Base-by-base conservation (phyloP, 1,140 invertebrate species). In the Diachasmimorpha longicaudata region DNA sequence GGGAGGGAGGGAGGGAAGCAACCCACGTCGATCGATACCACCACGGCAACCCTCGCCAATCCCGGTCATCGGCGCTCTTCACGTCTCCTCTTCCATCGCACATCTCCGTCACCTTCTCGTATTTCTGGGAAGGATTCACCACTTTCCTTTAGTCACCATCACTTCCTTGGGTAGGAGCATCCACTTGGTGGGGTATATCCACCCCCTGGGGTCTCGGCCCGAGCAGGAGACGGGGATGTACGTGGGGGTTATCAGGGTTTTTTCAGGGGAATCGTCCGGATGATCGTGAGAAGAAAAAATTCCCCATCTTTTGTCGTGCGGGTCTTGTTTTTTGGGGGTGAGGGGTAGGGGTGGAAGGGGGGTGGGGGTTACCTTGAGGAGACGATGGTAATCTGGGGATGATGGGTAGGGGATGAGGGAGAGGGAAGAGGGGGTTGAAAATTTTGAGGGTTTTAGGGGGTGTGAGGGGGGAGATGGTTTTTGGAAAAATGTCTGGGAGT, bases 21-120 rank as follows among this genome's bases (percentile, higher is more conserved):
- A 80, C 84, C 81, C 81, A 77, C 79, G 80, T 75, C 79, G 86
- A 85, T 88, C 86, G 86, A 88, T 88, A 88, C 84, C 85, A 83
- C 85, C 85, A 86, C 86, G 82, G 86, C 85, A 88, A 87, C 86
- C 86, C 86, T 85, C 83, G 84, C 36, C 69, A 76, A 76, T 70
- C 74, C 74, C 69, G 84, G 84, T 87, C 85, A 84, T 87, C 85
- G 76, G 79, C 81, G 80, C 81, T 79, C 69, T 77, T 79, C 80
- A 55, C 76, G 55, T 75, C 66, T 70, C 76, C 79, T 44, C 37
- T 68, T 39, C 48, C n/a, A 37, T 78, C 48, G 69, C n/a, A 69
- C 71, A 72, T 78, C 76, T 74, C 78, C 70, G 68, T 72, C 63
- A 77, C 72, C 70, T 76, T 72, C 70, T 23, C 31, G 44, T 67